These are phyloP conservation scores for Spicauda simplicius DNA, from an alignment of 2,888 invertebrate species.

Conservation along the genomic window DNA sequence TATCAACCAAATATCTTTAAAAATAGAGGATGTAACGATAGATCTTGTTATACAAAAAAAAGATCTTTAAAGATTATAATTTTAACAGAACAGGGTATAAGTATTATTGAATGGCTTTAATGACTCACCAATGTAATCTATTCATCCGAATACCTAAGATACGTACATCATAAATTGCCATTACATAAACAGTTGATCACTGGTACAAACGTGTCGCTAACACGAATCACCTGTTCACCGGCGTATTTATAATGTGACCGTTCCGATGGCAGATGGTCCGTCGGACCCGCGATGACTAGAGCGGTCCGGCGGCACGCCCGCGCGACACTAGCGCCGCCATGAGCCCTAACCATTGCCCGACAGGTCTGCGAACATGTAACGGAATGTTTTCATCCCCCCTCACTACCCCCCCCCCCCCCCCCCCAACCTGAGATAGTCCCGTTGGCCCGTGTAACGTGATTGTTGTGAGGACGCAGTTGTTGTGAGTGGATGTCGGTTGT, in stretches of 20 bases:
- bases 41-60: too few relatives aligned
- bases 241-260: slow-evolving; percentile 40
- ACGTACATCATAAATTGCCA: slow-evolving; percentile 2
- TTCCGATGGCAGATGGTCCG: slow-evolving; percentile 66
- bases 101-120: too few relatives aligned
- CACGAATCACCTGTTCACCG: background rate
- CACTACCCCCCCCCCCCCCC: slow-evolving; percentile 34
- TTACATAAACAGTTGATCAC: background rate
- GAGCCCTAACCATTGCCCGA: slow-evolving; percentile 63
- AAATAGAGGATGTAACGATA: too few relatives aligned
- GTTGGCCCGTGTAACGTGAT: too few relatives aligned
- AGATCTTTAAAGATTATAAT: too few relatives aligned
- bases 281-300: slow-evolving; percentile 84
- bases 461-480: too few relatives aligned
- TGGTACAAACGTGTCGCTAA: slow-evolving; percentile 11
- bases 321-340: slow-evolving; percentile 73
- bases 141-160: too few relatives aligned
- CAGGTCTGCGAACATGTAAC: slow-evolving; percentile 72
- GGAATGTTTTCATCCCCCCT: slow-evolving; percentile 55
- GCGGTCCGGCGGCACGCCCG: slow-evolving; percentile 75
- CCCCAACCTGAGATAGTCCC: background rate
- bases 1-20: background rate
- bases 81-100: too few relatives aligned
- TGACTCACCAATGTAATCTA: too few relatives aligned
- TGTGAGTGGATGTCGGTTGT: slow-evolving; percentile 21